phyloP scores from a whole-genome alignment of 2,888 invertebrate genomes.

The Phalangium opilio region DNA sequence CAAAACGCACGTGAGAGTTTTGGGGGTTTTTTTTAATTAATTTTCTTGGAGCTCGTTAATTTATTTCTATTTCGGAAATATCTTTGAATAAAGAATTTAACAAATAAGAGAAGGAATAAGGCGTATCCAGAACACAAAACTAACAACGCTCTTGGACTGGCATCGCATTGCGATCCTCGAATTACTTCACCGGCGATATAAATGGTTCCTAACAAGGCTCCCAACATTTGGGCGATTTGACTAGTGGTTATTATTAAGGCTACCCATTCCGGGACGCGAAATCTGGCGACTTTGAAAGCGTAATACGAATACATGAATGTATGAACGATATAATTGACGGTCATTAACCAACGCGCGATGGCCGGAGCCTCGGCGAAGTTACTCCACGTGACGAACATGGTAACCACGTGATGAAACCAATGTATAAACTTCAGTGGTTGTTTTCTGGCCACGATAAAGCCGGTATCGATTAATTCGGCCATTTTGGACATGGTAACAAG shows the following conservation, averaged over 20 bases:
- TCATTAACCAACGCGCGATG: conserved; percentile 65
- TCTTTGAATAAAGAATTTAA: too few species aligned
- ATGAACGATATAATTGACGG: conserved; percentile 85
- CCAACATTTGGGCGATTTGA: conserved; percentile 86
- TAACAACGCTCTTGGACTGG: too few species aligned
- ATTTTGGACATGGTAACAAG: conserved; percentile 92
- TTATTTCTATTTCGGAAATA: too few species aligned
- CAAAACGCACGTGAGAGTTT: too few species aligned
- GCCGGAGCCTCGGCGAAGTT: conserved; percentile 39
- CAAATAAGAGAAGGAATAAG: too few species aligned
- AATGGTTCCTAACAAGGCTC: conserved; percentile 39
- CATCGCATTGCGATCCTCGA: too few species aligned
- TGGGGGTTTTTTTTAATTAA: too few species aligned
- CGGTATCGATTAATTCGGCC: conserved; percentile 85
- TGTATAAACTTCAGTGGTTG: conserved; percentile 85
- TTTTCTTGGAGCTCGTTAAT: too few species aligned
- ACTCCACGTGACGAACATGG: conserved; percentile 87
- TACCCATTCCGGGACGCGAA: conserved; percentile 55
- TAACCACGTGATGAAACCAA: conserved; percentile 94
- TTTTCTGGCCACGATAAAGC: conserved; percentile 74
- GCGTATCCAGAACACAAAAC: too few species aligned
- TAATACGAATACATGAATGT: conserved; percentile 83
- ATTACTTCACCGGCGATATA: too few species aligned
- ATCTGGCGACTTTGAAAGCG: conserved; percentile 67
- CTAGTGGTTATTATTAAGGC: conserved; percentile 78